phyloP scores from a whole-genome alignment of 2,888 invertebrate genomes.

The Papilio gigon region DNA sequence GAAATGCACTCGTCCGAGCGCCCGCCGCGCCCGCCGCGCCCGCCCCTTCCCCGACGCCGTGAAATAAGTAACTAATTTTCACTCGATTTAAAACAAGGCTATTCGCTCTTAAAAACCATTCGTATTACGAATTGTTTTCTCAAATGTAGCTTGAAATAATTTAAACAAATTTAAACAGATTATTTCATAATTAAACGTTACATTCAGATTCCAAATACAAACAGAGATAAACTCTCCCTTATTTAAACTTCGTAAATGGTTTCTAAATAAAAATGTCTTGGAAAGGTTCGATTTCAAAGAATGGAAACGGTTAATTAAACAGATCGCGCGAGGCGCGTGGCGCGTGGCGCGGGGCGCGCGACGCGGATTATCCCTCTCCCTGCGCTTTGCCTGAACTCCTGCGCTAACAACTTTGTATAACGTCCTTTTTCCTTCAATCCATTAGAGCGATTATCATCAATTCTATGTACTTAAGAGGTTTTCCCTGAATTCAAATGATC shows the following conservation, averaged over 20 bases:
- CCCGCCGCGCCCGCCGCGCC: neutral
- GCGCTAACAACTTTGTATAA: slow-evolving; percentile 54
- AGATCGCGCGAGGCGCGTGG: slow-evolving; percentile 58
- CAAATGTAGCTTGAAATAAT: neutral
- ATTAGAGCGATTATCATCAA: slow-evolving; percentile 41
- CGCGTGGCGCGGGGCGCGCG: slow-evolving; percentile 53
- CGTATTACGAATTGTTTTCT: neutral
- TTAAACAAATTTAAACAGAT: neutral
- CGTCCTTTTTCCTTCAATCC: slow-evolving; percentile 42
- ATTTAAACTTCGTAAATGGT: slow-evolving; percentile 4
- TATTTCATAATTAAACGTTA: too few species aligned
- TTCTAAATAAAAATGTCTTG: slow-evolving; percentile 20
- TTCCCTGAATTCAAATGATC: slow-evolving; percentile 30
- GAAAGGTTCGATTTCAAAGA: slow-evolving; percentile 43
- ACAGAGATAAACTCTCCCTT: neutral
- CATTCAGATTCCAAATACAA: too few species aligned
- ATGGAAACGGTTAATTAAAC: slow-evolving; percentile 59
- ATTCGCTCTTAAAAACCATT: neutral
- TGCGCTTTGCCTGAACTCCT: slow-evolving; percentile 48
- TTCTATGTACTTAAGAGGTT: slow-evolving; percentile 26
- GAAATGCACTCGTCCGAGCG: slow-evolving; percentile 31
- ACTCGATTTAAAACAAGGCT: slow-evolving; percentile 22
- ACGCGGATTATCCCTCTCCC: slow-evolving; percentile 52
- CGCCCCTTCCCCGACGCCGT: slow-evolving; percentile 20
- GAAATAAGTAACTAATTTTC: slow-evolving; percentile 32